These are phyloP conservation scores for Lasius platythorax DNA, from an alignment of 2,888 invertebrate genomes.

Conservation along the genomic window DNA sequence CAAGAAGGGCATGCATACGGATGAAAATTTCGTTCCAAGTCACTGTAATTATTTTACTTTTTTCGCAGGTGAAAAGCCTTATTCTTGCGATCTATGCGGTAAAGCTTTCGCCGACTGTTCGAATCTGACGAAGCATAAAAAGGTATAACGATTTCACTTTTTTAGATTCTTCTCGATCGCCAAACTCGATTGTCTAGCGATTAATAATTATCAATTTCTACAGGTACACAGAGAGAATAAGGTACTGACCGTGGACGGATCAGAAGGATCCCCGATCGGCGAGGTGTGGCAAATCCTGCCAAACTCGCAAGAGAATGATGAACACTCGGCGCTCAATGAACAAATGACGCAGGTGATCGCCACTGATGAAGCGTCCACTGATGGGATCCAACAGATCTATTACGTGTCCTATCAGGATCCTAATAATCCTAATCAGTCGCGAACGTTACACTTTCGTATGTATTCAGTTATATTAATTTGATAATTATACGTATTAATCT, in stretches of 20 bases:
- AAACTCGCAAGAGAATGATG: slow-evolving; percentile 75
- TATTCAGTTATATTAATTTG: neutral
- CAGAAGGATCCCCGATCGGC: slow-evolving; percentile 73
- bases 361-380: slow-evolving; percentile 80
- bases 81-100: slow-evolving; percentile 90
- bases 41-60: neutral
- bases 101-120: slow-evolving; percentile 92
- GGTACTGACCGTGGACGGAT: slow-evolving; percentile 70
- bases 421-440: slow-evolving; percentile 84
- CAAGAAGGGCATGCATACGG: neutral
- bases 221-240: slow-evolving; percentile 84
- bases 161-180: slow-evolving; percentile 3
- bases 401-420: slow-evolving; percentile 87
- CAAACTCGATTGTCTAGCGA: neutral
- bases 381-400: slow-evolving; percentile 86
- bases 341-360: slow-evolving; percentile 82
- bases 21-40: neutral
- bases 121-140: slow-evolving; percentile 91
- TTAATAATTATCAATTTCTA: neutral
- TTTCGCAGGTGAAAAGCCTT: slow-evolving; percentile 88
- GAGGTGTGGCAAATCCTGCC: slow-evolving; percentile 84
- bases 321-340: slow-evolving; percentile 71
- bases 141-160: slow-evolving; percentile 80
- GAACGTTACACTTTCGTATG: slow-evolving; percentile 84
- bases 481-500: slow-evolving; percentile 4